A percentile compares a stretch with the other conserved stretches of the same genome.
Evolutionary conservation across 2,113 vertebrate species (phyloP).

Genomic region (Chaenocephalus aceratus): DNA sequence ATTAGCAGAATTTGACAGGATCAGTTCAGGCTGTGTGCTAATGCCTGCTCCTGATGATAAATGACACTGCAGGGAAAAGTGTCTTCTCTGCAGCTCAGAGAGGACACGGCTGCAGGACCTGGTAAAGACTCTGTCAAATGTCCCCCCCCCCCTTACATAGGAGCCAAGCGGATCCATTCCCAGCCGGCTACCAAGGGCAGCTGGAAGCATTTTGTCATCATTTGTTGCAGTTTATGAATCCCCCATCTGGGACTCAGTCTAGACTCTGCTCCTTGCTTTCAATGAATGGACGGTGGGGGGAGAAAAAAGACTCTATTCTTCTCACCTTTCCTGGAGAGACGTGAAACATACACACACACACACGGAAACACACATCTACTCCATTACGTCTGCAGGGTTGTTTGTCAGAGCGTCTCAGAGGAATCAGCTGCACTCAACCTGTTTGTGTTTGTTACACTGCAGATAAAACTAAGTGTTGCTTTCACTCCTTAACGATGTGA

Average conservation of each 20-base stretch:
- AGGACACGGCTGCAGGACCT: conserved; percentile 17
- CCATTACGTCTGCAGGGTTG: conserved; percentile 28
- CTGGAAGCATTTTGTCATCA: conserved; percentile 68
- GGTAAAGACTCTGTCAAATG: conserved; percentile 25
- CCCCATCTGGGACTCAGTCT: conserved; percentile 46
- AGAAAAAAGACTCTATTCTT: conserved; percentile 40
- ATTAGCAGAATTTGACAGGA: not conserved
- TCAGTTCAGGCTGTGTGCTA: conserved; percentile 1
- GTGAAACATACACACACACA: conserved; percentile 8
- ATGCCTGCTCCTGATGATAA: conserved; percentile 34
- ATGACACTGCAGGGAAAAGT: conserved; percentile 45
- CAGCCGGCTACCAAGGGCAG: not conserved
- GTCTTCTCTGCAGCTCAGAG: conserved; percentile 45
- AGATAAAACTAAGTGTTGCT: not conserved
- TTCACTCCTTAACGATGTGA: not conserved
- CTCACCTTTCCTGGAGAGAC: conserved; percentile 23
- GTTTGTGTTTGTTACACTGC: conserved; percentile 14
- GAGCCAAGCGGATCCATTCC: not conserved
- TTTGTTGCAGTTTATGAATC: conserved; percentile 63
- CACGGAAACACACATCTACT: conserved; percentile 27
- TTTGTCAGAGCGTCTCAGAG: conserved; percentile 16
- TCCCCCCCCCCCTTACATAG: not conserved
- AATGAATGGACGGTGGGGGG: conserved; percentile 15
- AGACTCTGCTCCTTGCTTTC: conserved; percentile 25
- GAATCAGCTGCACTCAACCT: not conserved